Evolutionary conservation across 2,797 vertebrate species (phyloP), one percentile per base, ranked within the genome.

Genomic region (Diceros bicornis): DNA sequence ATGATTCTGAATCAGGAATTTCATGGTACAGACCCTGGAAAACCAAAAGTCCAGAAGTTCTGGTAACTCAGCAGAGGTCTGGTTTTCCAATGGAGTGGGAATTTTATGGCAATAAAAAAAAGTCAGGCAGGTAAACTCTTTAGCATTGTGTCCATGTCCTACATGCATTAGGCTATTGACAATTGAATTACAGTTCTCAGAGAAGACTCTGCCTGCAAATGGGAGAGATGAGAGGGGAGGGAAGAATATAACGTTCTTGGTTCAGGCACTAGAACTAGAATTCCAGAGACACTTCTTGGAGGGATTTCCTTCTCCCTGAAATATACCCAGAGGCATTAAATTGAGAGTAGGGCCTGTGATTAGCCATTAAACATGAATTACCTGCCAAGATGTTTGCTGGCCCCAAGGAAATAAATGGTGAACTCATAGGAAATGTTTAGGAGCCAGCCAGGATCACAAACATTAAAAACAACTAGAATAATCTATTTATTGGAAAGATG

Each of bases 291-390:
- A 1, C 1, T 37, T 37, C 21, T 0, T 8, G 11, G 34, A 52
- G 10, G 41, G 17, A 34, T 20, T 8, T 27, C 4, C 0, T 13
- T 8, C 41, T 20, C 61, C 25, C 55, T 32, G 7, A 12, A 14
- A 29, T 10, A 12, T 0, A 23, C 23, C 9, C 34, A 16, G 11
- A 57, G 20, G 32, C 12, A 37, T n/a, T 3, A 18, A 18, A 75
- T 5, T 0, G 12, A 82, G 6, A 37, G 18, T 5, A 23, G 1
- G 7, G 3, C 3, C 52, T 52, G 8, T 5, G 34, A 8, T 20
- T 0, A 18, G 29, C 13, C 25, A 17, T 0, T 2, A 2, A 11
- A 27, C 9, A 2, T 2, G 2, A 11, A 5, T 16, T 5, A 20
- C 7, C 52, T n/a, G 2, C 11, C 8, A 50, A 3, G 2, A 2